Conservation (phyloP, 1,140 invertebrate genomes). For the Cydia splendana region DNA sequence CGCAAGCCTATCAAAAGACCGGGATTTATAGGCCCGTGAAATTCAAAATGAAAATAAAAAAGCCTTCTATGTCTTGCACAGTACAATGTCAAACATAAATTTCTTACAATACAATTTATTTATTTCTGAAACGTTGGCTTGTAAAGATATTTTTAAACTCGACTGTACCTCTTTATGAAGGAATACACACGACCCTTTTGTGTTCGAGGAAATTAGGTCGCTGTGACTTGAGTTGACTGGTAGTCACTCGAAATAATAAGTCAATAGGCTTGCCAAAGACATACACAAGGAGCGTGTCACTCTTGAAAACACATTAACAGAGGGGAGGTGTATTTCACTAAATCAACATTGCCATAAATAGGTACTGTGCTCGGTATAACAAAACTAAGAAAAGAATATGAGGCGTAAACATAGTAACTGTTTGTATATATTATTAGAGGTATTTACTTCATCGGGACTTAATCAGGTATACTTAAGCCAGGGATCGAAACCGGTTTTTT, state of each 20-base stretch:
- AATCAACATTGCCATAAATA: background rate
- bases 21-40: no score
- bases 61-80: no score
- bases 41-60: no score
- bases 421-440: no score
- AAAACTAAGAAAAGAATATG: background rate
- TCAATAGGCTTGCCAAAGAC: background rate
- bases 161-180: background rate
- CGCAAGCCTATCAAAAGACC: no score
- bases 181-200: background rate
- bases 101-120: no score
- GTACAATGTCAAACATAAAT: no score
- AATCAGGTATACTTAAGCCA: no score
- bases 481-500: no score
- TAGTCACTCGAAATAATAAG: background rate
- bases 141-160: no score
- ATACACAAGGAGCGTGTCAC: conserved; percentile 1
- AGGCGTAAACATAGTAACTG: background rate
- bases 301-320: background rate
- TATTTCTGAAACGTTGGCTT: no score
- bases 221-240: background rate
- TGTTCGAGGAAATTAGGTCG: background rate
- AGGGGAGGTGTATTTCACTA: background rate
- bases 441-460: no score
- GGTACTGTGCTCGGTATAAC: background rate